phyloP scores from a whole-genome alignment of 2,888 invertebrate species.

The Venusia cambrica region DNA sequence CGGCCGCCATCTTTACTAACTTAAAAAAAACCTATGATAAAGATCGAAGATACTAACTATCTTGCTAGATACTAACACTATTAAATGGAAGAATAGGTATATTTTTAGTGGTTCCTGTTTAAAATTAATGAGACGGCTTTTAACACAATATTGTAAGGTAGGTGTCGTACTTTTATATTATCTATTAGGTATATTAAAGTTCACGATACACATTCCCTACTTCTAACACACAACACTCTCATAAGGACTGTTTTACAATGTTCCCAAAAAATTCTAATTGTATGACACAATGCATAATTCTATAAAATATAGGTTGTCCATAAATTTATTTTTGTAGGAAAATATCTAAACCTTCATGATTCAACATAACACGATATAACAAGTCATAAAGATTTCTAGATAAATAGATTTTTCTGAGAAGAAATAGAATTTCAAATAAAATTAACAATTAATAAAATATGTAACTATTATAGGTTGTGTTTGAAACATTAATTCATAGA shows the following conservation, averaged over 20 bases:
- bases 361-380: slow-evolving; percentile 3
- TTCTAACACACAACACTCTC: slow-evolving; percentile 23
- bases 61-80: no score
- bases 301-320: slow-evolving; percentile 7
- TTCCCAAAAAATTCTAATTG: slow-evolving; percentile 21
- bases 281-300: slow-evolving; percentile 14
- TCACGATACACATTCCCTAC: no score
- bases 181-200: no score
- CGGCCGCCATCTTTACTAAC: no score
- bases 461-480: background rate
- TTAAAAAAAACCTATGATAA: no score
- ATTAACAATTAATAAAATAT: slow-evolving; percentile 1
- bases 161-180: no score
- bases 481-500: background rate
- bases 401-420: background rate
- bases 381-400: slow-evolving; percentile 1
- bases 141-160: no score
- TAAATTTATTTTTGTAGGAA: slow-evolving; percentile 1
- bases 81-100: no score
- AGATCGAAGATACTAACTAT: no score
- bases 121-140: no score
- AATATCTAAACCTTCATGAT: slow-evolving; percentile 4
- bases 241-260: slow-evolving; percentile 18
- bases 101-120: no score
- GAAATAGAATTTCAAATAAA: slow-evolving; percentile 5